Evolutionary conservation across 1,140 invertebrate genomes (phyloP), one percentile per base, ranked within the genome.

Genomic region (Varroa destructor): DNA sequence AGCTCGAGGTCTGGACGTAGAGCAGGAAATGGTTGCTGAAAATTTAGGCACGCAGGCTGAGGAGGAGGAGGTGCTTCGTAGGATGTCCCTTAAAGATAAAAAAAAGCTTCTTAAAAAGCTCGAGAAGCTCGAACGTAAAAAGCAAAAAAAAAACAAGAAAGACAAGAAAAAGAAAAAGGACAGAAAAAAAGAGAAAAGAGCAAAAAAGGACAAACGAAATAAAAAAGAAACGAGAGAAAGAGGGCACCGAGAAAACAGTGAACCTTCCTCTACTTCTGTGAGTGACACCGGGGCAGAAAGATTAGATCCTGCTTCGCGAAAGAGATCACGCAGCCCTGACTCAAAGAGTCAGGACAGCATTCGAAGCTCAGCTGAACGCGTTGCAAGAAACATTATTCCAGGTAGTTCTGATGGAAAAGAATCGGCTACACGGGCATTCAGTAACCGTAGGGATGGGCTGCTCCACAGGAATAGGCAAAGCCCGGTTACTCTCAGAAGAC

Each of bases 61-160:
- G n/a, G 81, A 91, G 81, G 82, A 86, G 10, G 83, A 86, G 72
- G 89, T 95, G 74, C 79, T 96, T 0, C 90, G 89, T 78, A 87
- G 88, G 4, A 78, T 95, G 5, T 87, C 86, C 12, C 88, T 87
- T 72, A 90, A 92, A 78, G 89, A 95, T 76, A 95, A 95, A 78
- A 88, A 90, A 75, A 93, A 90, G 77, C 80, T 96, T 64, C 81
- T 96, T 2, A 92, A 88, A 85, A 89, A 84, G 82, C 82, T 82
- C 12, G 54, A 71, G 43, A 70, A 57, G 55, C 46, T 75, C 42
- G 54, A 70, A 10, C 8, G 25, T 55, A 42, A 67, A 37, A 58
- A 42, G 25, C 3, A 36, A 51, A 43, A 71, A 55, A 36, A 57
- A 42, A 43, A 40, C 6, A 71, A 42, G 64, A 71, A 57, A 70